These are phyloP conservation scores for Apostichopus japonicus DNA, from an alignment of 35 echinoderm and acorn worm species.

Conservation along the genomic window DNA sequence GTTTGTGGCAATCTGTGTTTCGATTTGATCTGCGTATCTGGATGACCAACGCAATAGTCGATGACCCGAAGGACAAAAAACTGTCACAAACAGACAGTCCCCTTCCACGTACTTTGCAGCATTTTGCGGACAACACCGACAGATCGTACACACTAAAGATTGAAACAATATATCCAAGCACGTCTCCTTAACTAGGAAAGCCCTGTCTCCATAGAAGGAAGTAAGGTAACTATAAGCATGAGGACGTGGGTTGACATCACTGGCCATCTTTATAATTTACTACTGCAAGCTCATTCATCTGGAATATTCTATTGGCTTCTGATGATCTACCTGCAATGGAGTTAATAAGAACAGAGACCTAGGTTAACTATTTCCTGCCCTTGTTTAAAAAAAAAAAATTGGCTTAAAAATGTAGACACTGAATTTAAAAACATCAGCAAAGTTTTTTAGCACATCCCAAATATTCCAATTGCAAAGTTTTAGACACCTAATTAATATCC, in stretches of 20 bases:
- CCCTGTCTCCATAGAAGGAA: neutral
- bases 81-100: neutral
- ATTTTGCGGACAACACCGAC: neutral
- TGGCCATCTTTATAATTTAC: neutral
- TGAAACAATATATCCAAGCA: constrained; percentile 19
- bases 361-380: too few species aligned
- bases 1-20: neutral
- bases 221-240: neutral
- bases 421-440: too few species aligned
- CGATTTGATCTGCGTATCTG: neutral
- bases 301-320: too few species aligned
- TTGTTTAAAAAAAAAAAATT: too few species aligned
- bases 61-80: constrained; percentile 25
- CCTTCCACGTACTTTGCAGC: neutral
- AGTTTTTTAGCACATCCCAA: too few species aligned
- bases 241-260: neutral
- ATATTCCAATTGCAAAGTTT: too few species aligned
- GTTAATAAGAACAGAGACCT: too few species aligned
- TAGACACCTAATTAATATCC: too few species aligned
- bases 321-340: too few species aligned
- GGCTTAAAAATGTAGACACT: too few species aligned
- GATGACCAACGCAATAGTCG: constrained; percentile 24
- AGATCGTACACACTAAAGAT: neutral
- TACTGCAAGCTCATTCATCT: too few species aligned
- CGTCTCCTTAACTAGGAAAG: neutral